These are phyloP conservation scores for Habrosyne pyritoides DNA, from an alignment of 2,888 invertebrate species.

Conservation along the genomic window DNA sequence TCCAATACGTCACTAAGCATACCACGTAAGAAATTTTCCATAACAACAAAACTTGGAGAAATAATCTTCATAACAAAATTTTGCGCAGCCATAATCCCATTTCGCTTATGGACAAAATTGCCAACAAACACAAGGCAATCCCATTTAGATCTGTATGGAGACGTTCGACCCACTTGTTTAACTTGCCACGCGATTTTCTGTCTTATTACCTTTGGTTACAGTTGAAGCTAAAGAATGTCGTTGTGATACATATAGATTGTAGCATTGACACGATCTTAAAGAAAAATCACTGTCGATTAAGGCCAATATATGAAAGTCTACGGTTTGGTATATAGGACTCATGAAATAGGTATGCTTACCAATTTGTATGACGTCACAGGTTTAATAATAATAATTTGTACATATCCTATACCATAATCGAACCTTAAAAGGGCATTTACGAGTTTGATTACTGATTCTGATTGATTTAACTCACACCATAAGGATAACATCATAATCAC, in stretches of 20 bases:
- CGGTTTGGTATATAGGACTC: constrained; percentile 9
- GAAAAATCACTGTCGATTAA: constrained; percentile 3
- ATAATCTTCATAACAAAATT: constrained; percentile 18
- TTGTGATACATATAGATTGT: neutral
- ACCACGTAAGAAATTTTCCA: neutral
- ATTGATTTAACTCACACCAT: too few species aligned
- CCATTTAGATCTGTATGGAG: neutral
- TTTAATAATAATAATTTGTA: too few species aligned
- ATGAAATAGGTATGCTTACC: constrained; percentile 24
- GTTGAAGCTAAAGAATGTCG: neutral
- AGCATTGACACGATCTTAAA: neutral
- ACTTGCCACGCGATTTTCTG: neutral
- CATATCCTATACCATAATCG: neutral
- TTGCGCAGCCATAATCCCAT: constrained; percentile 19
- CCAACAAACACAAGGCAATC: constrained; percentile 7
- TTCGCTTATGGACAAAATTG: constrained; percentile 5
- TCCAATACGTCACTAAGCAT: neutral
- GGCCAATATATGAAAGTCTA: neutral
- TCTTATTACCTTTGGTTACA: neutral
- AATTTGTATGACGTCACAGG: neutral
- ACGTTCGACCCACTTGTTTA: neutral
- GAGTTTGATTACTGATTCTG: too few species aligned
- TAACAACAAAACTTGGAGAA: constrained; percentile 8
- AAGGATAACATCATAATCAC: too few species aligned
- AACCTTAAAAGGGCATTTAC: too few species aligned